Base-by-base conservation (phyloP, 2,888 invertebrate genomes). In the Nemotelus nigrinus region DNA sequence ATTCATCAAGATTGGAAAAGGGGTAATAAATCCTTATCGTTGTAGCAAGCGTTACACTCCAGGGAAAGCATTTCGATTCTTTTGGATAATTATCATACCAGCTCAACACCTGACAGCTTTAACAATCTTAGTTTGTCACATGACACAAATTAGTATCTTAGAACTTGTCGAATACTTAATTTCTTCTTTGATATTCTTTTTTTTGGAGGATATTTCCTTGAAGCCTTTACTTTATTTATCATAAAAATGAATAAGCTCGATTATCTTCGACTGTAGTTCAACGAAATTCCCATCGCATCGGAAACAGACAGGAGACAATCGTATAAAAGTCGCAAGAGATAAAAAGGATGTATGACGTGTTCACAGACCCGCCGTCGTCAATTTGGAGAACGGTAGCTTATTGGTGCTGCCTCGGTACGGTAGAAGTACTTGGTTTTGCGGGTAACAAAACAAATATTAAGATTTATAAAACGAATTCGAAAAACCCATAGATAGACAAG, bases 221-320 rank as follows among this genome's bases (percentile, higher is more conserved):
- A 25, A 25, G 25, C 25, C 25, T 25, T 25, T 25, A 25, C 25
- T 25, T 25, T 25, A 25, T 25, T 25, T 25, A 25, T 1, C n/a
- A 8, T 10, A 1, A 5, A 41, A n/a, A 25, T 63, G 63, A n/a
- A 63, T 25, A 0, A 6, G 43, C 8, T 41, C 41, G 8, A 41
- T 4, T 4, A 63, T 41, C 63, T 25, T 63, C 43, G 6, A 63
- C 5, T 63, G 63, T 63, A 43, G 3, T 10, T 5, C 57, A 39
- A 41, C 41, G 43, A 39, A 43, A 2, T 63, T n/a, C 43, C 43
- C 67, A 39, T 67, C 50, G 25, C 6, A 39, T 7, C 57, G 78
- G 44, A 78, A 79, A 76, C 76, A 79, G 72, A 78, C 71, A 58
- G 71, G 72, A 76, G 78, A 78, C 78, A 79, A 79, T 79, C 76